Percentiles rank a stretch among this genome's conserved stretches.
Conservation (phyloP, 2,797 vertebrate genomes). For the Lepus oiostolus region DNA sequence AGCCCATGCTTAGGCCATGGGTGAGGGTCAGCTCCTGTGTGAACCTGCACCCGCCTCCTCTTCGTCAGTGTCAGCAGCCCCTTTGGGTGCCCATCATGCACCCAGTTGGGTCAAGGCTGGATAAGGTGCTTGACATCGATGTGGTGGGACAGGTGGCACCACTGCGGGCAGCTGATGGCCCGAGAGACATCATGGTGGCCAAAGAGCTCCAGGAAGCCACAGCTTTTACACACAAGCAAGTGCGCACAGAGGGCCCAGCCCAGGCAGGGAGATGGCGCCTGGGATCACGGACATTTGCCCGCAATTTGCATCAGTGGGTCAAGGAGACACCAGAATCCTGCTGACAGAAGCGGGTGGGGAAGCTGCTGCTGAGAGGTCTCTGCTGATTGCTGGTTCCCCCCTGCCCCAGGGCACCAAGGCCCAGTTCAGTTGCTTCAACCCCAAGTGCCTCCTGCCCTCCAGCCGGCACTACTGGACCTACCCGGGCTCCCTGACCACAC, state of each 20-base stretch:
- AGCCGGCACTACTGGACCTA: conserved; percentile 97
- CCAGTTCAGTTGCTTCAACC: conserved; percentile 95
- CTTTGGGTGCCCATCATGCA: not conserved
- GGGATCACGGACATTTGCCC: conserved; percentile 43
- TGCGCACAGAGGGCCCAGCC: not conserved
- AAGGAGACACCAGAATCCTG: conserved; percentile 19
- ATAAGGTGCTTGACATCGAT: not conserved
- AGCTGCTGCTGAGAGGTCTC: not conserved
- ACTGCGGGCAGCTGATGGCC: not conserved
- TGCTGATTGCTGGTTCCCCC: conserved; percentile 45
- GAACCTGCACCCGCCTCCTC: not conserved
- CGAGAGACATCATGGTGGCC: not conserved
- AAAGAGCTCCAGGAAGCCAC: not conserved
- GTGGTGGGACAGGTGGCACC: not conserved
- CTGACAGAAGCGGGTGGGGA: not conserved
- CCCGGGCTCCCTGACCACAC: conserved; percentile 96
- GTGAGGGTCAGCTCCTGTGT: not conserved
- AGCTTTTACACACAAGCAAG: conserved; percentile 26
- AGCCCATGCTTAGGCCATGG: not conserved
- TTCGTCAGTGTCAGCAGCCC: not conserved
- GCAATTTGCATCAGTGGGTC: conserved; percentile 44
- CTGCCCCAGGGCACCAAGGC: conserved; percentile 91
- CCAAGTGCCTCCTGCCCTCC: conserved; percentile 95
- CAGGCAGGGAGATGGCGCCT: not conserved
- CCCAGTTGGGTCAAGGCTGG: not conserved